Evolutionary conservation across 1,140 invertebrate genomes (phyloP).

Genomic region (Cotesia typhae): DNA sequence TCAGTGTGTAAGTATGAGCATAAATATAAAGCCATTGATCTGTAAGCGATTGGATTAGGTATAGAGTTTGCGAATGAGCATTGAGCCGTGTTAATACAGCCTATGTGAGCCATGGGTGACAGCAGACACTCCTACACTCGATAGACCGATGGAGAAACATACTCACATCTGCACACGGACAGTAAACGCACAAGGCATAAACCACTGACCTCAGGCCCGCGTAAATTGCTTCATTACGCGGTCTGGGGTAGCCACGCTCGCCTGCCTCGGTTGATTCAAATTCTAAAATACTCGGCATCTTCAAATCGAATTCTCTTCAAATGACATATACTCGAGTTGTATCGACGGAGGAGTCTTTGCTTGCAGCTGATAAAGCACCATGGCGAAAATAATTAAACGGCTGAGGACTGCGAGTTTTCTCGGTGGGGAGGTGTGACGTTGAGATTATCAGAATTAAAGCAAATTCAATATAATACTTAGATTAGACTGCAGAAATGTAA

Average conservation of each 20-base stretch:
- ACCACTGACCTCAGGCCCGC: conserved; percentile 43
- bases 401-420: too few relatives aligned
- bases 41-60: neutral
- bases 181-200: too few relatives aligned
- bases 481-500: neutral
- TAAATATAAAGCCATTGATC: conserved; percentile 2
- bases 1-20: neutral
- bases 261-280: neutral
- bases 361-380: too few relatives aligned
- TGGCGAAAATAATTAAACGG: too few relatives aligned
- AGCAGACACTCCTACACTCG: conserved; percentile 15
- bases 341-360: too few relatives aligned
- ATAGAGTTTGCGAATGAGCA: neutral
- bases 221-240: conserved; percentile 55
- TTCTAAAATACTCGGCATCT: neutral
- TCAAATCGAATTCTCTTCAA: neutral
- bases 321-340: neutral
- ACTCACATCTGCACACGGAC: conserved; percentile 19
- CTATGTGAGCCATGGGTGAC: neutral
- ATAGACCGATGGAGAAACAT: too few relatives aligned
- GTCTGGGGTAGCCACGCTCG: conserved; percentile 43
- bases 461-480: conserved; percentile 15
- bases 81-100: neutral
- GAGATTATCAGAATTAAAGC: neutral
- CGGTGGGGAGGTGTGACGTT: too few relatives aligned